Percentiles rank a stretch among this genome's conserved stretches.
These are phyloP conservation scores for Oreamnos americanus DNA, from an alignment of 2,113 vertebrate species.

Conservation along the genomic window DNA sequence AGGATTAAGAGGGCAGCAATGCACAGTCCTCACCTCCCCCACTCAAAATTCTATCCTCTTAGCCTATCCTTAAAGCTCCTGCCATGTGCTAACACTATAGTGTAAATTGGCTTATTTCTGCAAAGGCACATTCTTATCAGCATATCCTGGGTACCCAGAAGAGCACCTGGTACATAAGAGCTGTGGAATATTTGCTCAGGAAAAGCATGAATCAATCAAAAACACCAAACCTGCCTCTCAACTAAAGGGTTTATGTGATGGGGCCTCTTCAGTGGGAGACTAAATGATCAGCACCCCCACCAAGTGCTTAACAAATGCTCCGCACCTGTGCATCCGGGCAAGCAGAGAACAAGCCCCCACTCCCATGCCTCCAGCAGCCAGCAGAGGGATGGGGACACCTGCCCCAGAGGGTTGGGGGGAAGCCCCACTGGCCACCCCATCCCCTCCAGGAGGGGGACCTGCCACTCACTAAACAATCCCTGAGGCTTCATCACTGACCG, in stretches of 20 bases:
- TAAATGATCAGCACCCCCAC: neutral
- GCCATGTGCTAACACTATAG: neutral
- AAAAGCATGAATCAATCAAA: neutral
- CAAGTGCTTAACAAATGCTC: neutral
- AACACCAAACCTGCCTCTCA: neutral
- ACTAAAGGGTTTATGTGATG: neutral
- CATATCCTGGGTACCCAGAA: neutral
- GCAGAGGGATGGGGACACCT: neutral
- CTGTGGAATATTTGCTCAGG: neutral
- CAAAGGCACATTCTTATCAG: neutral
- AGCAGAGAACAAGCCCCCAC: neutral
- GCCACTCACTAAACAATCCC: neutral
- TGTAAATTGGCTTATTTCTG: neutral
- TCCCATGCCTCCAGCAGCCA: neutral
- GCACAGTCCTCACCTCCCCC: neutral
- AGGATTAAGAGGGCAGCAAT: neutral
- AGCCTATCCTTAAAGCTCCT: neutral
- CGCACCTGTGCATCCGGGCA: neutral
- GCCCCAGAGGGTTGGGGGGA: neutral
- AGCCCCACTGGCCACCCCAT: neutral
- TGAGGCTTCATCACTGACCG: neutral
- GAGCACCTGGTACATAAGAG: neutral
- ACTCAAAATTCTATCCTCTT: neutral
- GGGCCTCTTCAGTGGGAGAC: neutral
- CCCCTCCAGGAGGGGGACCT: fast-evolving